Evolutionary conservation across 1,140 invertebrate species (phyloP).

Genomic region (Aradophagus sp.): DNA sequence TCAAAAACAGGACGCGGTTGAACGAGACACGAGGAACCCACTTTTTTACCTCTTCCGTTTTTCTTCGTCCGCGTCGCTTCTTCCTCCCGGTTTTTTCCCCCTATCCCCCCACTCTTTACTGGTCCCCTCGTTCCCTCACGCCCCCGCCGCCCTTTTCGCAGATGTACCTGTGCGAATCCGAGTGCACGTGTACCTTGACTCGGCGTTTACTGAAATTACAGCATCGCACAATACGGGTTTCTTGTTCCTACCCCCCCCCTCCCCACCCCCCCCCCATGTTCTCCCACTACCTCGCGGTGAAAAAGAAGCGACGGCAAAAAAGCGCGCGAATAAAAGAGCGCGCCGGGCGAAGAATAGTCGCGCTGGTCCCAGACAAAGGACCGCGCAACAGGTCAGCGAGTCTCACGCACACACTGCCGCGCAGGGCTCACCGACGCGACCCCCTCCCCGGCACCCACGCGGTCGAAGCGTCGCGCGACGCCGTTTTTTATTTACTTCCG

Average conservation of each 20-base stretch:
- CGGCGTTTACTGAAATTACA: slow-evolving; percentile 69
- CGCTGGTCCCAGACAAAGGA: slow-evolving; percentile 67
- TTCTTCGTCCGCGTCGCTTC: no score
- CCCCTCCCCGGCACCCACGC: no score
- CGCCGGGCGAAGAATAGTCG: slow-evolving; percentile 62
- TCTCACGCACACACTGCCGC: slow-evolving; percentile 33
- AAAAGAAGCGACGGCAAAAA: slow-evolving; percentile 30
- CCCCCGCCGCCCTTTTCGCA: slow-evolving; percentile 6
- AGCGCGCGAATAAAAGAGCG: slow-evolving; percentile 51
- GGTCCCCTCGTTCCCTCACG: no score
- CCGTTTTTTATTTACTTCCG: no score
- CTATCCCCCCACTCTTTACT: not conserved
- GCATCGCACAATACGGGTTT: slow-evolving; percentile 66
- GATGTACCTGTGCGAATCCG: slow-evolving; percentile 23
- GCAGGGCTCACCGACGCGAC: no score
- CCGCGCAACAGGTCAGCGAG: slow-evolving; percentile 64
- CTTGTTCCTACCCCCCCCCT: slow-evolving; percentile 64
- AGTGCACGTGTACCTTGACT: slow-evolving; percentile 39
- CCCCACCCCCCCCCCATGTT: no score
- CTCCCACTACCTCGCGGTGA: slow-evolving; percentile 48
- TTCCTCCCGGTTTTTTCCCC: not conserved
- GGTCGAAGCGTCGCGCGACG: no score
- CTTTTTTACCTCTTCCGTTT: no score
- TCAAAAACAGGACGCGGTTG: no score
- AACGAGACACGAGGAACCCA: no score